Percentiles rank a stretch among this genome's conserved stretches.
Conservation (phyloP, 1,140 invertebrate species). For the Lepidurus apus region DNA sequence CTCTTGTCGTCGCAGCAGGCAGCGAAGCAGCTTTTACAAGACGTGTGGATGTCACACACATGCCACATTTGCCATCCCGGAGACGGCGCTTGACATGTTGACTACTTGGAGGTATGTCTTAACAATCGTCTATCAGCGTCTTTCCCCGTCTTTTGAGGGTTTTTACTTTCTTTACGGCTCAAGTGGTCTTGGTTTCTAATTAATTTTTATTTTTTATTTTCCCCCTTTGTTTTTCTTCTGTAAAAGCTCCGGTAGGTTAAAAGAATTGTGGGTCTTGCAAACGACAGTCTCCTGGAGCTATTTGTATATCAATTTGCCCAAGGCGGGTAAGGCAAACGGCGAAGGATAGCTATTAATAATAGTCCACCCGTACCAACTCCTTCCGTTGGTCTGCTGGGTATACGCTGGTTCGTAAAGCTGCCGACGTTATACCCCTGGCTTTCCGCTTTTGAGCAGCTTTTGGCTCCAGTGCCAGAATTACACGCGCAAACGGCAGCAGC, state of each 20-base stretch:
- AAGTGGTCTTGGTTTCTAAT: not conserved
- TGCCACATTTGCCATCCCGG: slow-evolving; percentile 16
- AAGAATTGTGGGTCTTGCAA: not conserved
- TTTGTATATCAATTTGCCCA: slow-evolving; percentile 6
- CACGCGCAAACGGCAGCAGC: not conserved
- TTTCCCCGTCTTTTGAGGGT: not conserved
- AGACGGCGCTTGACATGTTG: slow-evolving; percentile 7
- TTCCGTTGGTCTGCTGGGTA: not conserved
- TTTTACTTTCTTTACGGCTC: not conserved
- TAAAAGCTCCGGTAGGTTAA: not conserved
- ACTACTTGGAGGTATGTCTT: not conserved
- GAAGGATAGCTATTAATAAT: slow-evolving; percentile 19
- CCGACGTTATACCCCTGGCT: not conserved
- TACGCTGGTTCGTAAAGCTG: not conserved
- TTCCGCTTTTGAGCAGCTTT: not conserved
- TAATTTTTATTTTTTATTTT: not conserved
- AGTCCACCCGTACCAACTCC: slow-evolving; percentile 9
- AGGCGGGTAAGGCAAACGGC: slow-evolving; percentile 2
- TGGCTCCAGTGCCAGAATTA: not conserved
- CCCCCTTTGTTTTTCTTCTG: not conserved
- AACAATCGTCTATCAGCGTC: not conserved
- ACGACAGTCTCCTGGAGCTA: slow-evolving; percentile 8
- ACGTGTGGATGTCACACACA: slow-evolving; percentile 21
- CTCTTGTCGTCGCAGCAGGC: slow-evolving; percentile 20
- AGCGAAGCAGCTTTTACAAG: slow-evolving; percentile 12